phyloP scores from a whole-genome alignment of 2,888 invertebrate genomes.

The Drosophila limbata region DNA sequence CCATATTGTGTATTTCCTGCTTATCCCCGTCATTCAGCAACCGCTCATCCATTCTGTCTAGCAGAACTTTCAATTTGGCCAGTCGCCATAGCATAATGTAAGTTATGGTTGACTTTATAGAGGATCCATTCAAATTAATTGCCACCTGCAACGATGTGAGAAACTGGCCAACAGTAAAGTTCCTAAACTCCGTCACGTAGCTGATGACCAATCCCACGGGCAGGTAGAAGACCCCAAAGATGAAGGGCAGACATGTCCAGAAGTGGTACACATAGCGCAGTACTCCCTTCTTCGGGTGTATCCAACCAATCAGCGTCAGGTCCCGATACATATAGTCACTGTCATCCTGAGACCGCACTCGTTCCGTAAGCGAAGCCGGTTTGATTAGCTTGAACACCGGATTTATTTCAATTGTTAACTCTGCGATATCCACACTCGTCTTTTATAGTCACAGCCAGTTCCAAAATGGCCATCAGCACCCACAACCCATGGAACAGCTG shows the following conservation, averaged over 20 bases:
- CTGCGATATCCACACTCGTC: background rate
- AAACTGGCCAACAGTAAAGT: slow-evolving; percentile 63
- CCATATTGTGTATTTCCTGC: slow-evolving; percentile 45
- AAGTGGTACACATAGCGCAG: slow-evolving; percentile 50
- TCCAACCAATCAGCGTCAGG: slow-evolving; percentile 62
- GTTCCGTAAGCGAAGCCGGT: slow-evolving; percentile 49
- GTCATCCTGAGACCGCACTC: slow-evolving; percentile 49
- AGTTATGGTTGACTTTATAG: slow-evolving; percentile 51
- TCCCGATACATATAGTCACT: slow-evolving; percentile 49
- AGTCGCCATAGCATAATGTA: slow-evolving; percentile 47
- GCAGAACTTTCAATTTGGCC: slow-evolving; percentile 27
- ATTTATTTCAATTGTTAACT: slow-evolving; percentile 9
- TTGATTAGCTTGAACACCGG: slow-evolving; percentile 48
- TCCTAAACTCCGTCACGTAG: slow-evolving; percentile 55
- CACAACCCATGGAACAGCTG: slow-evolving; percentile 38
- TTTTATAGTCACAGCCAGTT: slow-evolving; percentile 32
- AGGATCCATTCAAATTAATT: slow-evolving; percentile 55
- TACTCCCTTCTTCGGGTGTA: slow-evolving; percentile 44
- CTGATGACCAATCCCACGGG: slow-evolving; percentile 63
- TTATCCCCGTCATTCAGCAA: slow-evolving; percentile 40
- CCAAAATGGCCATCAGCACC: background rate
- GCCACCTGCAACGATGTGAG: slow-evolving; percentile 66
- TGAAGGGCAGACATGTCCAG: slow-evolving; percentile 47
- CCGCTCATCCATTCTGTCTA: slow-evolving; percentile 55
- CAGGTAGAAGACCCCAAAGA: slow-evolving; percentile 53